Conservation (phyloP, 2,888 invertebrate species). For the Pseudolycoriella hygida region DNA sequence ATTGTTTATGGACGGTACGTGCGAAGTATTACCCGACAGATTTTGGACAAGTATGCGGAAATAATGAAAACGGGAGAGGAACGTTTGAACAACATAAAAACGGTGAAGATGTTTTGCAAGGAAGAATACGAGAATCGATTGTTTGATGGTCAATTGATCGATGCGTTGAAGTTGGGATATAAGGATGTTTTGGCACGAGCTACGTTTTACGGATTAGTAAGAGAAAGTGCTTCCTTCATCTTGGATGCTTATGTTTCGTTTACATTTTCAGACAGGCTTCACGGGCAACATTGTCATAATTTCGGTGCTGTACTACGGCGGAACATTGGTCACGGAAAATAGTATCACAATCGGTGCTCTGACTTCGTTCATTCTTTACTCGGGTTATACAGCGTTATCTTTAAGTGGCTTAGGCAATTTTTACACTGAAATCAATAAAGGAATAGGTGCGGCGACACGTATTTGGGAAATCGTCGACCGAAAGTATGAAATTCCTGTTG, state of each 20-base stretch:
- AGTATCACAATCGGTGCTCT: slow-evolving; percentile 69
- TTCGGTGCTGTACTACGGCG: slow-evolving; percentile 82
- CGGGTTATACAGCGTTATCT: slow-evolving; percentile 83
- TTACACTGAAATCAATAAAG: slow-evolving; percentile 86
- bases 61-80: slow-evolving; percentile 70
- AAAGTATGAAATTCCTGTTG: slow-evolving; percentile 52
- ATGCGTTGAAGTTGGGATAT: slow-evolving; percentile 60
- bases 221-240: slow-evolving; percentile 8
- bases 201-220: slow-evolving; percentile 78
- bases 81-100: slow-evolving; percentile 76
- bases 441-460: slow-evolving; percentile 76
- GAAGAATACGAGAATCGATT: slow-evolving; percentile 56
- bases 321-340: slow-evolving; percentile 67
- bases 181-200: slow-evolving; percentile 77
- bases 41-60: slow-evolving; percentile 52
- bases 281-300: slow-evolving; percentile 81
- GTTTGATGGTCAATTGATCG: slow-evolving; percentile 48
- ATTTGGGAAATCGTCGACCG: slow-evolving; percentile 83
- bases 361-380: slow-evolving; percentile 87
- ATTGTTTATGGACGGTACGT: slow-evolving; percentile 72
- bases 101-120: slow-evolving; percentile 83
- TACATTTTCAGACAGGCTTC: slow-evolving; percentile 50
- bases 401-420: slow-evolving; percentile 81
- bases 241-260: slow-evolving; percentile 7
- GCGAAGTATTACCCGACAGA: slow-evolving; percentile 59